Percentiles rank a stretch among this genome's conserved stretches.
Conservation (phyloP, 2,797 vertebrate species). For the Meriones psammophilus region DNA sequence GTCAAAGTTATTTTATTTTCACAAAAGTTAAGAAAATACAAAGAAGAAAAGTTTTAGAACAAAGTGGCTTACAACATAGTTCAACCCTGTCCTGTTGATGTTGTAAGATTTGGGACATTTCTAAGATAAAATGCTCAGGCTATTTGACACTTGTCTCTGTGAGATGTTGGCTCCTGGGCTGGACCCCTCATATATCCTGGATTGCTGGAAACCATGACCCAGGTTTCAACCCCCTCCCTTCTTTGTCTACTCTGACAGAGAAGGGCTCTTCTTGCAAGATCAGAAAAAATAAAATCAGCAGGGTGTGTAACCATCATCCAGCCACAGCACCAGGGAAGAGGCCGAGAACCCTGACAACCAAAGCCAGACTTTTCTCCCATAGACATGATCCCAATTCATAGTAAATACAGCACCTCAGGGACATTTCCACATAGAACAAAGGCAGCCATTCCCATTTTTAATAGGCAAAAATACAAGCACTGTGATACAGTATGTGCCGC, state of each 20-base stretch:
- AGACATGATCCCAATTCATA: background rate
- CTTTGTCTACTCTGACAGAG: background rate
- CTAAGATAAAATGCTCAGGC: background rate
- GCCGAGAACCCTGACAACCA: background rate
- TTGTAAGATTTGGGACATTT: background rate
- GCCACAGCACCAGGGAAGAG: background rate
- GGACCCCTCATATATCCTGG: background rate
- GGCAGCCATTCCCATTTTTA: background rate
- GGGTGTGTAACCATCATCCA: too few species aligned
- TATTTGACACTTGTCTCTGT: background rate
- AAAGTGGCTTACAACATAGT: background rate
- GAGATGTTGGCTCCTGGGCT: background rate
- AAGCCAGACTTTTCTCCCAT: background rate
- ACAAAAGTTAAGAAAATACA: constrained; percentile 61
- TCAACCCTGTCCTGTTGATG: background rate
- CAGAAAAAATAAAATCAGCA: background rate
- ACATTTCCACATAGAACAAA: background rate
- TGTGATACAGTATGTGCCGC: background rate
- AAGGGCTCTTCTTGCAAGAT: background rate
- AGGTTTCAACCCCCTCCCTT: background rate
- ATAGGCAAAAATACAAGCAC: accelerated
- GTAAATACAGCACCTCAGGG: too few species aligned
- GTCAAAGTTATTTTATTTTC: constrained; percentile 68
- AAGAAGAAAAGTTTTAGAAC: constrained; percentile 41
- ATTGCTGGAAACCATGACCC: background rate